phyloP scores from a whole-genome alignment of 2,888 invertebrate species.

The Hirtodrosophila cameraria region DNA sequence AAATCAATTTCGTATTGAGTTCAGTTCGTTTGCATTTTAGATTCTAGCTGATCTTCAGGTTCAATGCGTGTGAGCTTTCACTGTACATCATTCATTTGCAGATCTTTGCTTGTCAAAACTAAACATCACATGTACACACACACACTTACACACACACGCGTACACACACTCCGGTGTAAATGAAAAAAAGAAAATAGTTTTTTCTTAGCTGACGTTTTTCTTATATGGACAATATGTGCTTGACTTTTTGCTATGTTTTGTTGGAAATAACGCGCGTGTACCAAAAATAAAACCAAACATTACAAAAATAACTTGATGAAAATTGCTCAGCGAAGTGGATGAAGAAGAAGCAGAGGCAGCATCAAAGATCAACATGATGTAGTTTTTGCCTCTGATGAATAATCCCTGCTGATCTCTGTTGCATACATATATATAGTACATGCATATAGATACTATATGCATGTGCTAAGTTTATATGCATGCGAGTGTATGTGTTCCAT shows the following conservation, averaged over 20 bases:
- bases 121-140: slow-evolving; percentile 22
- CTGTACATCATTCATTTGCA: slow-evolving; percentile 31
- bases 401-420: slow-evolving; percentile 64
- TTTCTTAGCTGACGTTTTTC: slow-evolving; percentile 34
- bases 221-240: slow-evolving; percentile 54
- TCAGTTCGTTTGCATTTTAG: not conserved
- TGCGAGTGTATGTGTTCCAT: slow-evolving; percentile 51
- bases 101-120: slow-evolving; percentile 31
- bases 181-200: slow-evolving; percentile 6
- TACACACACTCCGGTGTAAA: slow-evolving; percentile 1
- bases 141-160: slow-evolving; percentile 3
- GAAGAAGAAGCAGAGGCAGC: slow-evolving; percentile 18
- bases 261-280: slow-evolving; percentile 57
- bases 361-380: slow-evolving; percentile 60
- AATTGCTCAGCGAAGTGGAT: slow-evolving; percentile 39
- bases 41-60: not conserved
- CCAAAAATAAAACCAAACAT: slow-evolving; percentile 77
- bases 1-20: no score
- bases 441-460: slow-evolving; percentile 21
- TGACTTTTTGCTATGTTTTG: slow-evolving; percentile 66
- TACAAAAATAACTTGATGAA: slow-evolving; percentile 70
- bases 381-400: slow-evolving; percentile 64
- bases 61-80: slow-evolving; percentile 6
- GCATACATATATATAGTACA: slow-evolving; percentile 25
- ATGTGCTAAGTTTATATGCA: slow-evolving; percentile 7